Base-by-base conservation (phyloP, 2,797 vertebrate genomes). In the Euthynnus affinis region DNA sequence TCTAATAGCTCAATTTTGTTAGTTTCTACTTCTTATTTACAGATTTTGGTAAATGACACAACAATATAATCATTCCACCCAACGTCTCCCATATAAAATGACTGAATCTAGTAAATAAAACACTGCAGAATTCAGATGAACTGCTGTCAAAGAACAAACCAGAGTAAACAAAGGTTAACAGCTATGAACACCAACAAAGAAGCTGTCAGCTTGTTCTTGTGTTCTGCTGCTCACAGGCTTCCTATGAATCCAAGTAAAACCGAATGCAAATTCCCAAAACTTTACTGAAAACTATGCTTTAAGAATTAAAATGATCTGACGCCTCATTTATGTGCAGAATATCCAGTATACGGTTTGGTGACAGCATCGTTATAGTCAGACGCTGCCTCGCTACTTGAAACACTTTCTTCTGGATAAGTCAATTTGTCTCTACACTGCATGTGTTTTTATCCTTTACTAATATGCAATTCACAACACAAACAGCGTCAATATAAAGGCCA, bases 401-500 rank as follows among this genome's bases (percentile, higher is more conserved):
- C 15, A 53, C 34, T 56, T 68, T 42, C 3, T 22, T 29, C 23
- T 46, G 4, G 25, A 58, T 62, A 46, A 60, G 23, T 13, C 3
- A 49, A 6, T 59, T 32, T 37, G 20, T 29, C 27, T n/a, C 42
- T 14, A 22, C 2, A 14, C 34, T 32, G 18, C 17, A 15, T 15
- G 15, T 12, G 9, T 34, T 80, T 69, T 70, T 27, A 67, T 65
- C 5, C 48, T 77, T 82, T 46, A 52, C 40, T 71, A 58, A 74
- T 48, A 56, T 53, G 44, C 52, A 46, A 74, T 76, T 80, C 64
- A 42, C 59, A 63, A 61, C 58, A 65, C 57, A 74, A 74, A 74
- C 62, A 69, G 9, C 60, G 67, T 78, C 78, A 63, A 82, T 76
- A 73, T n/a, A 58, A 76, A 64, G 37, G 29, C 70, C 56, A 22